phyloP scores from a whole-genome alignment of 2,113 vertebrate genomes.

The Addax nasomaculatus region DNA sequence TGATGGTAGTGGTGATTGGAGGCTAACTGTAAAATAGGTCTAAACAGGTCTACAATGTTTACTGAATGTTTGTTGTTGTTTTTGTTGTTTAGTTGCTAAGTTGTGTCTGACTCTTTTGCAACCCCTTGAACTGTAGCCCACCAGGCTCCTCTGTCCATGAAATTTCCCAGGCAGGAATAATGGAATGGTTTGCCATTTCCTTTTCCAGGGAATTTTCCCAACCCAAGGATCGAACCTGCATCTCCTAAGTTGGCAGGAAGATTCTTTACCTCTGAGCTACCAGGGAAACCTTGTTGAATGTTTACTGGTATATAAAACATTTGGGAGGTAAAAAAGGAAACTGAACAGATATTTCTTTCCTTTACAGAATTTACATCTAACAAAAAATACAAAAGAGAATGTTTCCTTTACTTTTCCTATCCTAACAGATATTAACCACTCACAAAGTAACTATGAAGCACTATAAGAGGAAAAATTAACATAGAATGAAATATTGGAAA shows the following conservation, averaged over 20 bases:
- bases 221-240: fast-evolving
- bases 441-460: background rate
- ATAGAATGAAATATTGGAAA: background rate
- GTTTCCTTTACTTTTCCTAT: constrained; percentile 5
- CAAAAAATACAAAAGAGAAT: background rate
- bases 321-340: background rate
- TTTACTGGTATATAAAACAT: background rate
- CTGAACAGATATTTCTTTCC: background rate
- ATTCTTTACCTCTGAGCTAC: background rate
- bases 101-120: background rate
- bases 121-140: background rate
- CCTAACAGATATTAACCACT: background rate
- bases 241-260: background rate
- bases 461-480: background rate
- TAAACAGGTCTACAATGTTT: background rate
- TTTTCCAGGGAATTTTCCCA: background rate
- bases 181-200: background rate
- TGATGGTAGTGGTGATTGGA: background rate
- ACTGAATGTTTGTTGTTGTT: background rate
- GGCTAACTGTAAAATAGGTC: background rate
- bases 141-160: background rate
- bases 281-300: background rate
- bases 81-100: background rate
- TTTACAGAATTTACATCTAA: background rate
- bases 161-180: background rate